Base-by-base conservation (phyloP, 1,140 invertebrate genomes). In the Trichomalopsis sarcophagae region DNA sequence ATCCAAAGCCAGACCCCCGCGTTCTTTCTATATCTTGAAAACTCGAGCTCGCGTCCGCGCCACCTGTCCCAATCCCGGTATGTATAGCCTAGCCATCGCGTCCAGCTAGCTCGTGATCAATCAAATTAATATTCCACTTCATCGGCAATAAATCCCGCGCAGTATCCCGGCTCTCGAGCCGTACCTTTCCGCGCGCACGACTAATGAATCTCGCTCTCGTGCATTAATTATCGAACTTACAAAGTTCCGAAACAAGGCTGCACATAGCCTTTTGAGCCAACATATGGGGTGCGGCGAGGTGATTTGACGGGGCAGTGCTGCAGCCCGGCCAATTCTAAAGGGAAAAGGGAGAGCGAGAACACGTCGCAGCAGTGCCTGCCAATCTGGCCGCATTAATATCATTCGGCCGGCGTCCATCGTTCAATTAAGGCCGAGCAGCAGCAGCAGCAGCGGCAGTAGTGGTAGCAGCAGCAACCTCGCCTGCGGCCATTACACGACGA, bases 371-470 rank as follows among this genome's bases (percentile, higher is more conserved):
- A 87, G 86, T 90, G 82, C 76, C 79, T 90, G 89, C 83, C 87
- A 89, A 91, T 91, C 87, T 90, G 86, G 87, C 86, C 87, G 80
- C 87, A 88, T 88, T 91, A 90, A 91, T 89, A 91, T 90, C 89
- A 89, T 90, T 89, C 87, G 87, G 85, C 81, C 86, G 87, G 27
- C 82, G 17, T 79, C 87, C 88, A 90, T 91, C 89, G 90, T 91
- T 91, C 90, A 91, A 91, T 91, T 91, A 90, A 87, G 76, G 86
- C 77, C 83, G 80, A 81, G 84, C 33, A 23, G 55, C 14, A 27
- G 77, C 47, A 30, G 23, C 14, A 27, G 77, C 14, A 81, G 84
- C 33, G 13, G 55, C 14, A 27, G 77, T 27, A 30, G 23, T 5
- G 33, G 33, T 36, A 27, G 77, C 47, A 30, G 23, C 14, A 30